A percentile compares a stretch with the other conserved stretches of the same genome.
Conservation (phyloP, 2,797 vertebrate species). For the Okamejei kenojei region DNA sequence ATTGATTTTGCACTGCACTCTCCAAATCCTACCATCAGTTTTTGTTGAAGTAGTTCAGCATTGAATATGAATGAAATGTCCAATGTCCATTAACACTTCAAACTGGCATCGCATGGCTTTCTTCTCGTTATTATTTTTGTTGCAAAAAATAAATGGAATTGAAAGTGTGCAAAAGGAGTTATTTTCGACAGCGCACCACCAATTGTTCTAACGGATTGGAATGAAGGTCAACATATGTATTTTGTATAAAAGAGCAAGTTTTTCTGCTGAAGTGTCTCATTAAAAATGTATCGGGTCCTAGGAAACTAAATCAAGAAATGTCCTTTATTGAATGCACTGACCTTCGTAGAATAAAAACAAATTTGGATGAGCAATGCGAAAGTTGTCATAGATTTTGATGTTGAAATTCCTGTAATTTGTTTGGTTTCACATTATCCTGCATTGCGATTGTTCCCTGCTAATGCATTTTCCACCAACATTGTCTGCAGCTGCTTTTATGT, state of each 20-base stretch:
- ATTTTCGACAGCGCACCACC: neutral
- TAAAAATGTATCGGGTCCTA: neutral
- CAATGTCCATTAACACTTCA: neutral
- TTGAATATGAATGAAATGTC: neutral
- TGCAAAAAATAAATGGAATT: neutral
- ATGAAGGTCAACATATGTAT: neutral
- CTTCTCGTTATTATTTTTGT: too few relatives aligned
- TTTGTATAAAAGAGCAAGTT: neutral
- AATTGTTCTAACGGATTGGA: neutral
- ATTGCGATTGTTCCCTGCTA: neutral
- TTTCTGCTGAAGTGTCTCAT: neutral
- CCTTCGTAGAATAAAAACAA: neutral
- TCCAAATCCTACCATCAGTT: neutral
- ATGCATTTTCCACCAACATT: neutral
- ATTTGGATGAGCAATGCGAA: neutral
- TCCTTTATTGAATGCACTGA: neutral
- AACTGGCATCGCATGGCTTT: neutral
- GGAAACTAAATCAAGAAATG: neutral
- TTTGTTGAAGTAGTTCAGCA: neutral
- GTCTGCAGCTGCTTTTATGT: neutral
- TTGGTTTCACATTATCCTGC: neutral
- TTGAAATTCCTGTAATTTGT: neutral
- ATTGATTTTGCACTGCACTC: neutral
- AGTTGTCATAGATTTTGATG: neutral
- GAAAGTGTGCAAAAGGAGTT: neutral